Conservation (phyloP, 2,113 vertebrate genomes). For the Ochotona curzoniae region DNA sequence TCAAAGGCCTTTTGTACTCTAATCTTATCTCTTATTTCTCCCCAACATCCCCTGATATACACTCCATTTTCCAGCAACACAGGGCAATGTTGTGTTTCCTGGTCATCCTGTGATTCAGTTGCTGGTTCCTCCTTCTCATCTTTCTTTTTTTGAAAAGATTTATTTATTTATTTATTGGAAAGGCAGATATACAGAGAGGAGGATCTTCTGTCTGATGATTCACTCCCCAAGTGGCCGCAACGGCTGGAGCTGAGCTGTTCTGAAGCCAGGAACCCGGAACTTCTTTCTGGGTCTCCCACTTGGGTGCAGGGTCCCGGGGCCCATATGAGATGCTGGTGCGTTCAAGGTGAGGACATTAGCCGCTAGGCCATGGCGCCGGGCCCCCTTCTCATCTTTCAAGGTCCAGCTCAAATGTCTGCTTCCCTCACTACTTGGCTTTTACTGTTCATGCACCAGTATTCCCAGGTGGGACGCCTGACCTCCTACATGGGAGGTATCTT, state of each 20-base stretch:
- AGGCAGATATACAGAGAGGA: too few relatives aligned
- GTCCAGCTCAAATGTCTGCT: neutral
- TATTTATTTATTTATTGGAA: too few relatives aligned
- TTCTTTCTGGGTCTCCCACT: too few relatives aligned
- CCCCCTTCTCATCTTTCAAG: conserved; percentile 6
- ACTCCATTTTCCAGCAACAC: neutral
- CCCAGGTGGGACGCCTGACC: neutral
- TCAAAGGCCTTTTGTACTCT: neutral
- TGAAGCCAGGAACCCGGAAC: too few relatives aligned
- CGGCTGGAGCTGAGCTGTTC: too few relatives aligned
- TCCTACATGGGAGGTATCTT: neutral
- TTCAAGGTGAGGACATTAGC: too few relatives aligned
- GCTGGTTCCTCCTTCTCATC: neutral
- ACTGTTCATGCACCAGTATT: neutral
- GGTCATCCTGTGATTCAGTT: neutral
- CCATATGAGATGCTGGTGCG: too few relatives aligned
- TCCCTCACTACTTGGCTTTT: neutral
- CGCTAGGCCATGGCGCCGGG: too few relatives aligned
- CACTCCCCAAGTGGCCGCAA: too few relatives aligned
- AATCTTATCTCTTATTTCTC: neutral
- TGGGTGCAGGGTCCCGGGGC: too few relatives aligned
- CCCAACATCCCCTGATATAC: neutral
- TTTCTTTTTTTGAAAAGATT: neutral
- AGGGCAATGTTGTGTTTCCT: neutral
- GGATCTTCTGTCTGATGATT: too few relatives aligned